Conservation (phyloP, 2,888 invertebrate species). For the Monoplex corrugatus region DNA sequence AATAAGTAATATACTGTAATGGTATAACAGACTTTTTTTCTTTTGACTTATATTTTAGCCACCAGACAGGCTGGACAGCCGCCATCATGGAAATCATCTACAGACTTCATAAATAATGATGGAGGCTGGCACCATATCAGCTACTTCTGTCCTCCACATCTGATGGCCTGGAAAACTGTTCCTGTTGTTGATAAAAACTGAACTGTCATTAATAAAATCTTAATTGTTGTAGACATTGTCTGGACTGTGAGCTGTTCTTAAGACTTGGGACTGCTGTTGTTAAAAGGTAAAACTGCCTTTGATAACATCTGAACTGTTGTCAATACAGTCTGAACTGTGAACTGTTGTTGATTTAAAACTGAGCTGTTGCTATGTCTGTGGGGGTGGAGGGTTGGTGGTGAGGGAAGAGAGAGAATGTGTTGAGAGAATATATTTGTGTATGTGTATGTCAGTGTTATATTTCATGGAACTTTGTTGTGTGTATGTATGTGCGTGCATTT, state of each 20-base stretch:
- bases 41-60: slow-evolving; percentile 65
- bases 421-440: neutral
- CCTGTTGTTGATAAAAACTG: too few species aligned
- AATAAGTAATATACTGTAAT: neutral
- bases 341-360: neutral
- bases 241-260: too few species aligned
- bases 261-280: too few species aligned
- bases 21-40: neutral
- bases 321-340: too few species aligned
- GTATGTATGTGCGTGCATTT: neutral
- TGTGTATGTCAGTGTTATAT: neutral
- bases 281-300: too few species aligned
- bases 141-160: too few species aligned
- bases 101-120: slow-evolving; percentile 42
- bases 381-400: too few species aligned
- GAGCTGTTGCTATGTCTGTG: neutral
- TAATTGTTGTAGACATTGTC: too few species aligned
- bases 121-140: neutral
- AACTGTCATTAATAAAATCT: too few species aligned
- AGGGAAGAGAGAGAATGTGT: neutral
- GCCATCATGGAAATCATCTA: slow-evolving; percentile 68
- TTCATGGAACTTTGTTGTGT: too few species aligned
- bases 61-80: slow-evolving; percentile 81
- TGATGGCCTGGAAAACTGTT: neutral
- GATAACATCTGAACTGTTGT: too few species aligned